phyloP scores from a whole-genome alignment of 2,888 invertebrate species.

The Drosophila picticornis region DNA sequence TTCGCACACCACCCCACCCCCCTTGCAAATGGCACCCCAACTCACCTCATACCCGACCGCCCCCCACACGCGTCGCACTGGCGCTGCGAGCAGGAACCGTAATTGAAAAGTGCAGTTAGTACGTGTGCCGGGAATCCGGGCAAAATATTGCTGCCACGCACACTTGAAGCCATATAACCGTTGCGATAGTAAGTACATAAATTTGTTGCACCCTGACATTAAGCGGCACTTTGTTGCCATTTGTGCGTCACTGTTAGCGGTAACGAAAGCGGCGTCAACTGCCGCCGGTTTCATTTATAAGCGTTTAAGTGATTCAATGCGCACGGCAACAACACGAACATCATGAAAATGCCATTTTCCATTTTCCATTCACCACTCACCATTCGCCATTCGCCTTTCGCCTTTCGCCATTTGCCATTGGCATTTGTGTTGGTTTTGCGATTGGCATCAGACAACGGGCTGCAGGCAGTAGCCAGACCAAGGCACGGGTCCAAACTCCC shows the following conservation, averaged over 20 bases:
- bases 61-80: too few species aligned
- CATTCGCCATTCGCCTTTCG: not conserved
- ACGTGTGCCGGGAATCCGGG: not conserved
- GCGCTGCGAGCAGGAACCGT: slow-evolving; percentile 3
- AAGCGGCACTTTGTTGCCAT: slow-evolving; percentile 51
- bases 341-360: slow-evolving; percentile 31
- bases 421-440: slow-evolving; percentile 14
- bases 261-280: slow-evolving; percentile 7
- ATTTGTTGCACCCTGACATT: slow-evolving; percentile 31
- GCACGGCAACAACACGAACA: slow-evolving; percentile 8
- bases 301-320: slow-evolving; percentile 60
- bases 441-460: slow-evolving; percentile 1
- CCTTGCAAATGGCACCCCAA: not conserved
- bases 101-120: slow-evolving; percentile 38
- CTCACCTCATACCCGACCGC: not conserved
- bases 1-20: slow-evolving; percentile 6
- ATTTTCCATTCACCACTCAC: not conserved
- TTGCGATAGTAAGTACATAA: slow-evolving; percentile 16
- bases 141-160: slow-evolving; percentile 14
- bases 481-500: not conserved
- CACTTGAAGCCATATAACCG: slow-evolving; percentile 6
- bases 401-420: not conserved
- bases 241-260: slow-evolving; percentile 40
- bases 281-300: slow-evolving; percentile 34
- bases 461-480: not conserved